Evolutionary conservation across 1,140 invertebrate species (phyloP).

Genomic region (Leptinotarsa defecta): DNA sequence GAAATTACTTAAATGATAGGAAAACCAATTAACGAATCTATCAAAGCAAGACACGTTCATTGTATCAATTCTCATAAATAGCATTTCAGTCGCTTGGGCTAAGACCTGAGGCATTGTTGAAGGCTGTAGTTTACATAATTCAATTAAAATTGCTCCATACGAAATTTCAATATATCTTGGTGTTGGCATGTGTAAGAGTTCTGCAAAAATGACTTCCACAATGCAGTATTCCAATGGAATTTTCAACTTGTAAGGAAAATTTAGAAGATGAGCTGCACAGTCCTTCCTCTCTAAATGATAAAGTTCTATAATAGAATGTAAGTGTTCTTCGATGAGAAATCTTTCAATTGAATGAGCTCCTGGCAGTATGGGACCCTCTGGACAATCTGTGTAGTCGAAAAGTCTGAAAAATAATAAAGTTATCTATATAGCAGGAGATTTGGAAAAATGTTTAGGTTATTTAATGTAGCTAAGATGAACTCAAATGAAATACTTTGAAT

Average conservation of each 20-base stretch:
- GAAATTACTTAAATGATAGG: conserved; percentile 98
- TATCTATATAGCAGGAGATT: no score
- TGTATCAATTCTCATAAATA: conserved; percentile 93
- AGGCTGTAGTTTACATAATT: conserved; percentile 95
- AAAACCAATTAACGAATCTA: conserved; percentile 96
- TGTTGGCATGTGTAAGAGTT: conserved; percentile 91
- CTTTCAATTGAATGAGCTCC: conserved; percentile 96
- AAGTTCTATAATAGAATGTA: conserved; percentile 91
- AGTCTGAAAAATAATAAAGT: conserved; percentile 63
- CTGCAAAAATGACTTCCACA: conserved; percentile 94
- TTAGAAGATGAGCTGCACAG: conserved; percentile 89
- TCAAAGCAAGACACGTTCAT: conserved; percentile 98
- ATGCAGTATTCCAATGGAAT: conserved; percentile 98
- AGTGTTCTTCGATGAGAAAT: conserved; percentile 96
- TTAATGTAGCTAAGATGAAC: no score
- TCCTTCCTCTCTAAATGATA: conserved; percentile 90
- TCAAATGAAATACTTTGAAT: no score
- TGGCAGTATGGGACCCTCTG: conserved; percentile 88
- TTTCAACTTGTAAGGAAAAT: conserved; percentile 90
- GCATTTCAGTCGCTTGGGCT: conserved; percentile 95
- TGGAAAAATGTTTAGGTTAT: no score
- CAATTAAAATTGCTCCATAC: conserved; percentile 95
- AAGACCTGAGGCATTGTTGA: conserved; percentile 96
- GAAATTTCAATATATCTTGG: conserved; percentile 86
- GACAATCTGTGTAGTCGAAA: conserved; percentile 99